A percentile compares a stretch with the other conserved stretches of the same genome.
These are phyloP conservation scores for Sinocyclocheilus grahami DNA, from an alignment of 2,113 vertebrate genomes.

Conservation along the genomic window DNA sequence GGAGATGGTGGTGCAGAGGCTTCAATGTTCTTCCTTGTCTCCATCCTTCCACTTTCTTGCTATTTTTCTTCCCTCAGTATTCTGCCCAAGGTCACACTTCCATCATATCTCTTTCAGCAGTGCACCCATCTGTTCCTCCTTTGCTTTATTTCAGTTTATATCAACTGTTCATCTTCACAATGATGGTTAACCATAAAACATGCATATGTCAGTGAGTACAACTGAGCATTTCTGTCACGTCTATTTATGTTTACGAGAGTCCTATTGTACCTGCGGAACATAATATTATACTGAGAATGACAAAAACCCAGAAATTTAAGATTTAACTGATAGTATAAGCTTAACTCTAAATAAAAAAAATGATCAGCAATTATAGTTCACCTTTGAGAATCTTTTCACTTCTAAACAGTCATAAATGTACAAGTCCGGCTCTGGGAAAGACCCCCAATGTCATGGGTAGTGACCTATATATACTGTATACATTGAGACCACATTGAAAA, in stretches of 20 bases:
- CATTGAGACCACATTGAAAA: background rate
- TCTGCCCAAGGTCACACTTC: background rate
- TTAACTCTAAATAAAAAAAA: background rate
- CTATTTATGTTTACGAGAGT: background rate
- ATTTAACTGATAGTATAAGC: background rate
- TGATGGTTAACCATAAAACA: conserved; percentile 1
- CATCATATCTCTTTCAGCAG: conserved; percentile 2
- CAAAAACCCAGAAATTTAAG: background rate
- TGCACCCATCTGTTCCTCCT: background rate
- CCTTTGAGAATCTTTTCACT: background rate
- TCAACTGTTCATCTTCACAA: background rate
- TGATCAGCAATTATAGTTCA: background rate
- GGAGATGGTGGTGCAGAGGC: background rate
- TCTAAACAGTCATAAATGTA: background rate
- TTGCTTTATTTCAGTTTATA: background rate
- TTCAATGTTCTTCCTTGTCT: background rate
- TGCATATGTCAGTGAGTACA: background rate
- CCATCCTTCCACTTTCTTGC: background rate
- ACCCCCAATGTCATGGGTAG: background rate
- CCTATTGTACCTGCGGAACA: background rate
- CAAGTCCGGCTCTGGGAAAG: background rate
- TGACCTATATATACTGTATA: background rate
- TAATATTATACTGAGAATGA: background rate
- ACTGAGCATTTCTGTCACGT: background rate
- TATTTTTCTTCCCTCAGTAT: background rate